Percentiles rank a stretch among this genome's conserved stretches.
Evolutionary conservation across 2,888 invertebrate genomes (phyloP).

Genomic region (Acleris holmiana): DNA sequence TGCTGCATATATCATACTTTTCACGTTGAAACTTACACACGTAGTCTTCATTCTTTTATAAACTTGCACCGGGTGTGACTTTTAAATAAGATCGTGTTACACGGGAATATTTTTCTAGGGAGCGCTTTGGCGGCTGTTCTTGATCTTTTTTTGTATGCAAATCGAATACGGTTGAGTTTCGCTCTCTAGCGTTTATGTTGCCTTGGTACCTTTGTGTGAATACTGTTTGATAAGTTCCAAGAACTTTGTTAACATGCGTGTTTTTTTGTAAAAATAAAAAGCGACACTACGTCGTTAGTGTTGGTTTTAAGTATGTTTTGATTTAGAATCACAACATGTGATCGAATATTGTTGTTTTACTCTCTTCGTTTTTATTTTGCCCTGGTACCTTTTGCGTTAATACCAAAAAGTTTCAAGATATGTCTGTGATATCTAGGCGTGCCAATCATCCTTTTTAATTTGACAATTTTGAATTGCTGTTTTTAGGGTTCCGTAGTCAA

Average conservation of each 20-base stretch:
- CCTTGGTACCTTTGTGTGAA: slow-evolving; percentile 32
- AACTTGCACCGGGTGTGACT: slow-evolving; percentile 66
- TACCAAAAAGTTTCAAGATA: no score
- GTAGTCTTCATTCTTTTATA: slow-evolving; percentile 52
- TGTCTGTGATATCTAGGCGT: no score
- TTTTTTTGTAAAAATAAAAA: no score
- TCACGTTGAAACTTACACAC: slow-evolving; percentile 48
- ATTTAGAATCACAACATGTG: no score
- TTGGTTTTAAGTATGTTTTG: no score
- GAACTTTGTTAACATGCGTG: slow-evolving; percentile 3
- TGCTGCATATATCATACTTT: slow-evolving; percentile 49
- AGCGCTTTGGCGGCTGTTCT: slow-evolving; percentile 53
- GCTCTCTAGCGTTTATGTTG: slow-evolving; percentile 39
- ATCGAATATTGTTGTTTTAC: no score
- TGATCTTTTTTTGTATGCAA: slow-evolving; percentile 69
- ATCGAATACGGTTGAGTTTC: slow-evolving; percentile 53
- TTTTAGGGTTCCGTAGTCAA: no score
- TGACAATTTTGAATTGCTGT: no score
- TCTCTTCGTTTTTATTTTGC: no score
- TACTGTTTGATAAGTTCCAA: slow-evolving; percentile 24
- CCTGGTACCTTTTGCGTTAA: no score
- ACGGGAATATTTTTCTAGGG: slow-evolving; percentile 51
- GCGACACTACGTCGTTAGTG: no score
- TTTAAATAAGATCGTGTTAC: slow-evolving; percentile 72
- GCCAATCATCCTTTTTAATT: no score